phyloP scores from a whole-genome alignment of 2,113 vertebrate species.

The Uropsilus gracilis region DNA sequence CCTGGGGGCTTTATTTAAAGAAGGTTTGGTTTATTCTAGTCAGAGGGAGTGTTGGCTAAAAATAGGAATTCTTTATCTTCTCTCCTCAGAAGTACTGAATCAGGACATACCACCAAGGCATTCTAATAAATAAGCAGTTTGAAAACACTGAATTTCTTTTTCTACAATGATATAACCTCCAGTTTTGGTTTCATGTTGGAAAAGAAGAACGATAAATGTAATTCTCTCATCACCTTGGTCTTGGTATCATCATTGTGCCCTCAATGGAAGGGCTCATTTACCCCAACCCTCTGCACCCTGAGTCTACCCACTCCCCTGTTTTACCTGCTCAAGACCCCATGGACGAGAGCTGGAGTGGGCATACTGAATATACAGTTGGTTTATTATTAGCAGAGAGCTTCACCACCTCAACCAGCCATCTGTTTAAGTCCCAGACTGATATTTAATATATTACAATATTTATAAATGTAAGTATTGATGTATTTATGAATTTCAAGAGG shows the following conservation, averaged over 20 bases:
- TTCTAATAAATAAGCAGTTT: background rate
- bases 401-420: background rate
- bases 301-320: background rate
- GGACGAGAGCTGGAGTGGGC: background rate
- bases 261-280: background rate
- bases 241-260: background rate
- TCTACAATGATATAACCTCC: background rate
- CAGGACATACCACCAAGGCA: background rate
- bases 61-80: background rate
- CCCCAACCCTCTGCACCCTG: background rate
- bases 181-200: background rate
- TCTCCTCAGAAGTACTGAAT: background rate
- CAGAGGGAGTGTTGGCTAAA: background rate
- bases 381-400: background rate
- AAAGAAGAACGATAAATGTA: background rate
- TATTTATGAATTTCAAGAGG: slow-evolving; percentile 3
- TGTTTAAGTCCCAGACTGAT: background rate
- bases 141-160: background rate
- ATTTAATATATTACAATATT: no score
- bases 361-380: background rate
- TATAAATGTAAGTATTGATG: no score
- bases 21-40: background rate
- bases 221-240: background rate
- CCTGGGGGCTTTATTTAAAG: background rate
- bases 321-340: background rate